A percentile compares a stretch with the other conserved stretches of the same genome.
Evolutionary conservation across 1,140 invertebrate species (phyloP).

Genomic region (Aphelinus certus): DNA sequence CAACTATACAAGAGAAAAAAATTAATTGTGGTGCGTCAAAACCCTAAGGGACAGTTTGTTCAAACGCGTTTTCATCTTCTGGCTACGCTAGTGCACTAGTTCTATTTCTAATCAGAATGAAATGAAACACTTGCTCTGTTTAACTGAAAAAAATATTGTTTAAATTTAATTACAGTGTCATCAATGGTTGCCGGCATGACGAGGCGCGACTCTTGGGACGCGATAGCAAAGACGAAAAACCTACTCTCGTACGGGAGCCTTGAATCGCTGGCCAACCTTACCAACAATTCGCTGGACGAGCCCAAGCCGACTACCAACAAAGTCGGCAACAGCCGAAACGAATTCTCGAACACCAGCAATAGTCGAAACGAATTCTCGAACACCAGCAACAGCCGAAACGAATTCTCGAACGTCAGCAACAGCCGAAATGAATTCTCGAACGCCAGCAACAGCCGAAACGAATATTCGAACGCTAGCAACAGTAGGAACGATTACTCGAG

Average conservation of each 20-base stretch:
- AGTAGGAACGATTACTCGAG: background rate
- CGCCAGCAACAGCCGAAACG: slow-evolving; percentile 43
- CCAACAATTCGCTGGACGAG: slow-evolving; percentile 57
- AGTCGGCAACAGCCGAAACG: slow-evolving; percentile 36
- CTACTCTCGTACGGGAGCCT: slow-evolving; percentile 74
- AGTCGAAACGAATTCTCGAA: slow-evolving; percentile 18
- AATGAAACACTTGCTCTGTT: too few species aligned
- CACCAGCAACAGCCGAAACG: slow-evolving; percentile 50
- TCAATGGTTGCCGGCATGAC: slow-evolving; percentile 71
- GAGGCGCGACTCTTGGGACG: slow-evolving; percentile 82
- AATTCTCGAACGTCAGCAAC: slow-evolving; percentile 38
- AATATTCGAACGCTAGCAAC: slow-evolving; percentile 45
- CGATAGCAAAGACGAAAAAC: slow-evolving; percentile 80
- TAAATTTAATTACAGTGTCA: slow-evolving; percentile 64
- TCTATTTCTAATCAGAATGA: too few species aligned
- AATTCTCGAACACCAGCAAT: slow-evolving; percentile 43
- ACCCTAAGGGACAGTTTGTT: too few species aligned
- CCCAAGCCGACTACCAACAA: slow-evolving; percentile 37
- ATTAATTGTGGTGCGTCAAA: too few species aligned
- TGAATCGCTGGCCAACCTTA: slow-evolving; percentile 75
- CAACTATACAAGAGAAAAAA: too few species aligned
- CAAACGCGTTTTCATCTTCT: background rate
- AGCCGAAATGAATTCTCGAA: background rate
- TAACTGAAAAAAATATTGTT: slow-evolving; percentile 15
- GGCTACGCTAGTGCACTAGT: too few species aligned